Base-by-base conservation (phyloP, 2,888 invertebrate species). In the Phengaris alcon region DNA sequence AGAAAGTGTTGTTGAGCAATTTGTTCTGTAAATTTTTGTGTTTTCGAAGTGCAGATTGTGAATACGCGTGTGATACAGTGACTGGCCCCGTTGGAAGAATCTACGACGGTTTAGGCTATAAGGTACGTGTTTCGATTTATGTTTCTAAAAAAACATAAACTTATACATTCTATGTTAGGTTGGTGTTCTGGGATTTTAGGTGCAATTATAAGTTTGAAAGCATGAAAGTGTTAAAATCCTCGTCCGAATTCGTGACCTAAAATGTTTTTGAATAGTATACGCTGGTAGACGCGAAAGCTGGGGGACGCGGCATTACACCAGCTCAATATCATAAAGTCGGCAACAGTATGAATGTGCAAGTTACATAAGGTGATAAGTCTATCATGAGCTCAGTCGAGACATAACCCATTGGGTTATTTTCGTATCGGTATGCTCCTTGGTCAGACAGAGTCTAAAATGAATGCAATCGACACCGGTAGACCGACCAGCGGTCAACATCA, bases 61-160 rank as follows among this genome's bases (percentile, higher is more conserved):
- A 90, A 88, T 86, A 83, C 87, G 89, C 90, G 90, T 88, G 88
- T 90, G 89, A 82, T 84, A 84, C 85, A 87, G 89, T 90, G 88
- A 86, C 87, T 86, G 84, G 88, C 88, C 88, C 89, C 87, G 88
- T 90, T 88, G 86, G 88, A 85, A 86, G 84, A 84, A 85, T 86
- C 83, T 80, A 83, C 84, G 84, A 84, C 85, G 82, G 88, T 90
- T 86, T 87, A 83, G 83, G 86, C 86, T 85, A 81, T 86, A 90
- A 91, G 89, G 93, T 92, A 82, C 89, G 91, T 86, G 54, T 48
- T 51, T n/a, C 70, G 12, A 48, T 15, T 15, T 48, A 68, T 57
- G 48, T 51, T 44, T 64, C 64, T 7, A 6, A 46, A 57, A 51
- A 7, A 12, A 48, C 51, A 22, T 68, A 52, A 57, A 48, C 44